Evolutionary conservation across 2,797 vertebrate genomes (phyloP), one percentile per base, ranked within the genome.

Genomic region (Melanotaenia parkinsoni): DNA sequence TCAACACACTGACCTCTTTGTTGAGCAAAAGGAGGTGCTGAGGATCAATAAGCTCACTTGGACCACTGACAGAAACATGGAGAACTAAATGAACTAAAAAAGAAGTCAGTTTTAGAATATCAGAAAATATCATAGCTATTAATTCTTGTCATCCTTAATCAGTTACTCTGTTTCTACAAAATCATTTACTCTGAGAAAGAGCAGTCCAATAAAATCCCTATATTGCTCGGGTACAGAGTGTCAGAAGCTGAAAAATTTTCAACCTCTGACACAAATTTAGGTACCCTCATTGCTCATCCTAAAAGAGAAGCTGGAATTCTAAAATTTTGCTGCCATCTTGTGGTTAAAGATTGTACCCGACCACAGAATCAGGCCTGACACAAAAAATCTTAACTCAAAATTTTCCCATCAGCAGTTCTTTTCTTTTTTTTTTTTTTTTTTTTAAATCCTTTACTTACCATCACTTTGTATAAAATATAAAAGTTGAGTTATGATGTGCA

Each of bases 61-160:
- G 74, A 74, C 86, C 88, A 47, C 10, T 47, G 37, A 91, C 57
- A 63, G 70, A 69, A 1, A 91, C 63, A 35, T 30, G 38, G 3
- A 93, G 68, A 74, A 78, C 77, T 38, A 92, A 63, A 2, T 53
- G 62, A 67, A 91, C 77, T 91, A 56, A 1, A 65, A 33, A 38
- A 61, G 1, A 67, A 54, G 26, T 28, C 58, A 64, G 35, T 11
- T 50, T 22, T 28, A 63, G 2, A 20, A 30, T 2, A 32, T 32
- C 20, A 30, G 2, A 61, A 7, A 40, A 54, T 30, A 58, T 8
- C 20, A 63, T 65, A 26, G n/a, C 26, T 35, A 9, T 0, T 14
- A 0, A 26, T 1, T 11, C 24, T 64, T 58, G 0, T 65, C 2
- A 64, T 28, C 16, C 12, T 50, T 59, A 1, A 37, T 63, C 6